These are phyloP conservation scores for Chesias legatella DNA, from an alignment of 2,888 invertebrate genomes.

Conservation along the genomic window DNA sequence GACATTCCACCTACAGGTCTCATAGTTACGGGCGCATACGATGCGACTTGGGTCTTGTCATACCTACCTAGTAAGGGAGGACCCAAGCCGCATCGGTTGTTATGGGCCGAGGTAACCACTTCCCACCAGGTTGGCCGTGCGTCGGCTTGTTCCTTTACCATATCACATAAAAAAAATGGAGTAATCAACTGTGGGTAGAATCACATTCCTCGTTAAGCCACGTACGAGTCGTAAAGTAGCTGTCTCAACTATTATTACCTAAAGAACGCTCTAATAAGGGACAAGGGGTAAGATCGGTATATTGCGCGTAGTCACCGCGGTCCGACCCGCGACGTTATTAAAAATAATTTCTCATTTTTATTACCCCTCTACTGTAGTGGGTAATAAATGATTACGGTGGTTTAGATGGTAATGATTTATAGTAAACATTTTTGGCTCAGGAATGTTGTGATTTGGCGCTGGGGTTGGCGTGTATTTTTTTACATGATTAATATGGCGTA, in stretches of 20 bases:
- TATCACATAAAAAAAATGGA: no score
- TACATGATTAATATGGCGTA: no score
- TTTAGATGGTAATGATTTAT: slow-evolving; percentile 33
- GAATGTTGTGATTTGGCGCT: slow-evolving; percentile 12
- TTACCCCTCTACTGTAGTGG: slow-evolving; percentile 58
- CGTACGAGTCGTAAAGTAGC: slow-evolving; percentile 60
- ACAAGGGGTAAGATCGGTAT: slow-evolving; percentile 16
- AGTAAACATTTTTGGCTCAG: slow-evolving; percentile 13
- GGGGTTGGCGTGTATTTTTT: background rate
- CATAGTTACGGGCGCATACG: no score
- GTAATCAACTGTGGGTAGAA: slow-evolving; percentile 2
- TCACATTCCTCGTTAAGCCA: slow-evolving; percentile 57
- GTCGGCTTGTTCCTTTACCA: no score
- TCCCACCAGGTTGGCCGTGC: no score
- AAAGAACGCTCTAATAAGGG: slow-evolving; percentile 70
- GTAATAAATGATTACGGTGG: slow-evolving; percentile 58
- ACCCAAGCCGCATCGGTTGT: no score
- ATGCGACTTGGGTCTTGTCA: no score
- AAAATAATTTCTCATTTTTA: slow-evolving; percentile 81
- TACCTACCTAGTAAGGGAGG: no score
- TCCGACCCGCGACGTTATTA: slow-evolving; percentile 63
- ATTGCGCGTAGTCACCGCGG: slow-evolving; percentile 27
- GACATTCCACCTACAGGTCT: no score
- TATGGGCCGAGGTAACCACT: no score
- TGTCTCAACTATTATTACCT: slow-evolving; percentile 62